phyloP scores from a whole-genome alignment of 2,113 vertebrate species.

The Microcebus tavaratra region DNA sequence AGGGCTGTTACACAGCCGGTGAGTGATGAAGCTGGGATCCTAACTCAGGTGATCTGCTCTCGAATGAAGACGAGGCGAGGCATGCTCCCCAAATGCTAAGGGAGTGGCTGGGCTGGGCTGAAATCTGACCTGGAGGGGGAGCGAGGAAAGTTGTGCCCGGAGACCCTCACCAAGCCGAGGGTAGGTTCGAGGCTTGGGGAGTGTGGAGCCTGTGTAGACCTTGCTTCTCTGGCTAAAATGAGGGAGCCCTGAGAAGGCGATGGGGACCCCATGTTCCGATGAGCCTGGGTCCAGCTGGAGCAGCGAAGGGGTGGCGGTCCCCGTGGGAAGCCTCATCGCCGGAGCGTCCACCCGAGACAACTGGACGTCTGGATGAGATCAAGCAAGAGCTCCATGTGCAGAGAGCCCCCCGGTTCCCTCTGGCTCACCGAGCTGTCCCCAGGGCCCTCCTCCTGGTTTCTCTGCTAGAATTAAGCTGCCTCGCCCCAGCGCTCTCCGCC shows the following conservation, averaged over 20 bases:
- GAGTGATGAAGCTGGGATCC: too few relatives aligned
- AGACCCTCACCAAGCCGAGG: background rate
- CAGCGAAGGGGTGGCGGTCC: background rate
- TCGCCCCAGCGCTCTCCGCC: background rate
- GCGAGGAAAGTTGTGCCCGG: background rate
- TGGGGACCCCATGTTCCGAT: too few relatives aligned
- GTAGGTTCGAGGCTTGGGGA: background rate
- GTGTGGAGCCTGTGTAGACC: background rate
- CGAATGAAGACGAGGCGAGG: background rate
- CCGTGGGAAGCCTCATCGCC: background rate
- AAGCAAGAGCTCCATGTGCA: accelerated
- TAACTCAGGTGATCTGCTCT: background rate
- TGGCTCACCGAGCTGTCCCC: background rate
- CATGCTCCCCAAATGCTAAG: accelerated
- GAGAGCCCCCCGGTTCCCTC: accelerated
- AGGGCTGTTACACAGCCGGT: background rate
- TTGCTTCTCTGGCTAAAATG: background rate
- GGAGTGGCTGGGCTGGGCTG: background rate
- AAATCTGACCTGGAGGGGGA: background rate
- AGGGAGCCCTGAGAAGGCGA: background rate
- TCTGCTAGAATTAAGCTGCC: background rate
- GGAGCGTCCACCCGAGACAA: background rate
- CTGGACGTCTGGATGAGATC: background rate
- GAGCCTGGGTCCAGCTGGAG: background rate
- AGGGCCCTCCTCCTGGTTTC: background rate